Evolutionary conservation across 2,113 vertebrate species (phyloP).

Genomic region (Hirundichthys speculiger): DNA sequence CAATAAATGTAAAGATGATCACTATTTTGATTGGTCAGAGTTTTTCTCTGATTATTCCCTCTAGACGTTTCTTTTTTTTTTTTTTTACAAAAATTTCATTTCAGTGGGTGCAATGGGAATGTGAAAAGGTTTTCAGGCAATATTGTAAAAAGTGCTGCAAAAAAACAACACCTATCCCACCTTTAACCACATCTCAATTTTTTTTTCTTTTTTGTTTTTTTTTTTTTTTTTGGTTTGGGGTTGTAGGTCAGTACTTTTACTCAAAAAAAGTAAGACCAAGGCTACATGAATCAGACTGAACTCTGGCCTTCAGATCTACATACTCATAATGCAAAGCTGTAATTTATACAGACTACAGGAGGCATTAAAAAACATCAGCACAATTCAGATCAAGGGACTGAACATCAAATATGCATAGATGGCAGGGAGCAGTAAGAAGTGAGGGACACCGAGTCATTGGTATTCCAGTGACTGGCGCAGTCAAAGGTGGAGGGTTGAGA

Average conservation of each 20-base stretch:
- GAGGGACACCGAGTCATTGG: constrained; percentile 69
- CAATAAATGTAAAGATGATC: too few species aligned
- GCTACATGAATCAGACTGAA: not conserved
- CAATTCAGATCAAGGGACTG: constrained; percentile 63
- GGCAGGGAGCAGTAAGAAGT: constrained; percentile 55
- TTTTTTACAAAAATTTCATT: too few species aligned
- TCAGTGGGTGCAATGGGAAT: too few species aligned
- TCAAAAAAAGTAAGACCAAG: not conserved
- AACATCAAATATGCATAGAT: constrained; percentile 70
- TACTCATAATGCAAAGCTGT: constrained; percentile 8
- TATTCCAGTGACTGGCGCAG: constrained; percentile 69
- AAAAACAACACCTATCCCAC: too few species aligned
- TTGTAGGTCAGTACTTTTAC: not conserved
- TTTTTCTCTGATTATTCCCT: too few species aligned
- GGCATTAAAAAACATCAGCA: constrained; percentile 37
- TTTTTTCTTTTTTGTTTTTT: too few species aligned
- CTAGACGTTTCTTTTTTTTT: too few species aligned
- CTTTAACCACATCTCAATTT: too few species aligned
- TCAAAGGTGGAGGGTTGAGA: constrained; percentile 69
- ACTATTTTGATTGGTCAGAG: too few species aligned
- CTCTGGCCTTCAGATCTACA: constrained; percentile 10
- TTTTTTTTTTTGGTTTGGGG: too few species aligned
- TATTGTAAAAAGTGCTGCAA: too few species aligned
- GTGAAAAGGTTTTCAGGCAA: too few species aligned
- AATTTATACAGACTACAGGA: constrained; percentile 45